Percentiles rank a stretch among this genome's conserved stretches.
Evolutionary conservation across 2,797 vertebrate species (phyloP).

Genomic region (Trematomus bernacchii): DNA sequence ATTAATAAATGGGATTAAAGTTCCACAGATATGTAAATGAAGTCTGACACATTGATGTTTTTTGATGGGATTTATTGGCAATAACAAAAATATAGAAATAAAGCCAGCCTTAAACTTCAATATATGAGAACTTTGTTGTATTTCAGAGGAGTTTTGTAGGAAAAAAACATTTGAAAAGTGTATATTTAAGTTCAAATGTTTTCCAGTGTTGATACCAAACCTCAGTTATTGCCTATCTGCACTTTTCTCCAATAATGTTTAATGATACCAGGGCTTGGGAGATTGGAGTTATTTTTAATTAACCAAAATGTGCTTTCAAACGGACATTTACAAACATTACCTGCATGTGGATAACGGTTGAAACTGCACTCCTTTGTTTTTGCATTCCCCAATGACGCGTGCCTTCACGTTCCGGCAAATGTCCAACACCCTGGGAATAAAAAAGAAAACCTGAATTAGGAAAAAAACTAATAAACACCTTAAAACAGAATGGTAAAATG

Average conservation of each 20-base stretch:
- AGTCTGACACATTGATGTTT: fast-evolving
- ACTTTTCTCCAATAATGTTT: neutral
- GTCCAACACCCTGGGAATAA: conserved; percentile 91
- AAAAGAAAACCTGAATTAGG: neutral
- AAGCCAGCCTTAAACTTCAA: too few relatives aligned
- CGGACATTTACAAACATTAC: conserved; percentile 72
- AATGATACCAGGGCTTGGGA: neutral
- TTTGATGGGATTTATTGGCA: neutral
- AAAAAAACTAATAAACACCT: neutral
- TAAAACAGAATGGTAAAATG: neutral
- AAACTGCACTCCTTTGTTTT: conserved; percentile 97
- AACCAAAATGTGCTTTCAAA: neutral
- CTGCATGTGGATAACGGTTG: conserved; percentile 94
- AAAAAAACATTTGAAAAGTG: too few relatives aligned
- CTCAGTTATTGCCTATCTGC: neutral
- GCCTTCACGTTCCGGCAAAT: conserved; percentile 98
- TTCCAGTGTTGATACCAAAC: neutral
- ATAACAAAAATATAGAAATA: too few relatives aligned
- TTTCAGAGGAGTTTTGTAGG: too few relatives aligned
- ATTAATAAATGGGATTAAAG: neutral
- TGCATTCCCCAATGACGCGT: conserved; percentile 94
- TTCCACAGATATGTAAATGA: neutral
- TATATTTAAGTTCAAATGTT: too few relatives aligned
- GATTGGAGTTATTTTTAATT: neutral
- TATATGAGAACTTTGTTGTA: neutral